Evolutionary conservation across 2,797 vertebrate species (phyloP).

Genomic region (Cephalopachus bancanus): DNA sequence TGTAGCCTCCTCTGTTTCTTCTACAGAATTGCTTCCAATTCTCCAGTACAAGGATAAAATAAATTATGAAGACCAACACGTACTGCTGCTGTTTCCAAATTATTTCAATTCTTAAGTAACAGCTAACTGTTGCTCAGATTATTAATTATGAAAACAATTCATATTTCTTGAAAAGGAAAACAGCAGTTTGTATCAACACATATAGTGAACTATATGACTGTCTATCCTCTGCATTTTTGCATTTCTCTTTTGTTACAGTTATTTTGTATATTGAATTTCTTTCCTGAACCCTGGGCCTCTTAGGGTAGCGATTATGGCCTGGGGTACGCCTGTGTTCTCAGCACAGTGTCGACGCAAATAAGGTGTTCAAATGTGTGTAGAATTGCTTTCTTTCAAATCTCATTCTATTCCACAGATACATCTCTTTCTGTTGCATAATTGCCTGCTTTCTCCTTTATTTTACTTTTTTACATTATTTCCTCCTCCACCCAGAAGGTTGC

Average conservation of each 20-base stretch:
- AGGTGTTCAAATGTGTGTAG: neutral
- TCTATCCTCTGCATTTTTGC: neutral
- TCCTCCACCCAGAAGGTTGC: slow-evolving; percentile 66
- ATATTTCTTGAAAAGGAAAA: neutral
- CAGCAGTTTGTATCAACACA: neutral
- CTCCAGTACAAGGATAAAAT: neutral
- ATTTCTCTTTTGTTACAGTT: neutral
- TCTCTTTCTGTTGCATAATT: neutral
- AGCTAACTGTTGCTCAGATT: neutral
- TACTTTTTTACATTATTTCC: slow-evolving; percentile 69
- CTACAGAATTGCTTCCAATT: neutral
- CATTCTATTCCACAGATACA: neutral
- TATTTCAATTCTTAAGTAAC: neutral
- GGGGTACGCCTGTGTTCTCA: neutral
- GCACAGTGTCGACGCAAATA: neutral
- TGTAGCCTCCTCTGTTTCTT: neutral
- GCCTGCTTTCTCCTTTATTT: slow-evolving; percentile 52
- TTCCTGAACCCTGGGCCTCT: neutral
- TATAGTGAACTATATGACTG: neutral
- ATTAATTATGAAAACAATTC: neutral
- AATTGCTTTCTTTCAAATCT: neutral
- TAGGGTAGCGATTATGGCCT: neutral
- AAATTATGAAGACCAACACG: neutral
- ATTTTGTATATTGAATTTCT: slow-evolving; percentile 6
- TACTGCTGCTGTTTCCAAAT: neutral